A percentile compares a stretch with the other conserved stretches of the same genome.
Evolutionary conservation across 2,888 invertebrate genomes (phyloP).

Genomic region (Harpalus rubripes): DNA sequence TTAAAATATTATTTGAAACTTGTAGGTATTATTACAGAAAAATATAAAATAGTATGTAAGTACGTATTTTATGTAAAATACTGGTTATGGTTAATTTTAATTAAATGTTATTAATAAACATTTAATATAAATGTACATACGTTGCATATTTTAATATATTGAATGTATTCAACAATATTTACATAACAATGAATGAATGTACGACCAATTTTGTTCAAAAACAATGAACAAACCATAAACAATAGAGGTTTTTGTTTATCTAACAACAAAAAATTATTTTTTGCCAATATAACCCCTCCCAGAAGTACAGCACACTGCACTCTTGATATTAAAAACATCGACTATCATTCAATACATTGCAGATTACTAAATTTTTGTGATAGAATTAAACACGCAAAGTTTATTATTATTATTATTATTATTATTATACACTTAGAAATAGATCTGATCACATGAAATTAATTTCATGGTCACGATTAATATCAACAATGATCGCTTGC

Average conservation of each 20-base stretch:
- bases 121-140: background rate
- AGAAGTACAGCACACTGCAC: background rate
- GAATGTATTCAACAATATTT: background rate
- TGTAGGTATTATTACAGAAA: too few species aligned
- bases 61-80: too few species aligned
- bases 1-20: too few species aligned
- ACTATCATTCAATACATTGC: background rate
- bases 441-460: conserved; percentile 43
- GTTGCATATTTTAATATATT: background rate
- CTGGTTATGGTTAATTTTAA: too few species aligned
- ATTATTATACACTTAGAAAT: conserved; percentile 12
- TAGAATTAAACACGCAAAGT: background rate
- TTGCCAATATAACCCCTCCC: background rate
- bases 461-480: conserved; percentile 49
- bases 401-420: background rate
- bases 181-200: background rate
- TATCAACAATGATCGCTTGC: conserved; percentile 28
- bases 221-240: background rate
- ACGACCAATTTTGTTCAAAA: background rate
- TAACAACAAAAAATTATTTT: background rate
- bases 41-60: too few species aligned
- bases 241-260: too few species aligned
- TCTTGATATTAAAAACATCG: background rate
- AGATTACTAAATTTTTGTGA: background rate
- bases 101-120: too few species aligned